A percentile compares a stretch with the other conserved stretches of the same genome.
Evolutionary conservation across 2,888 invertebrate species (phyloP).

Genomic region (Caenorhabditis imperialis): DNA sequence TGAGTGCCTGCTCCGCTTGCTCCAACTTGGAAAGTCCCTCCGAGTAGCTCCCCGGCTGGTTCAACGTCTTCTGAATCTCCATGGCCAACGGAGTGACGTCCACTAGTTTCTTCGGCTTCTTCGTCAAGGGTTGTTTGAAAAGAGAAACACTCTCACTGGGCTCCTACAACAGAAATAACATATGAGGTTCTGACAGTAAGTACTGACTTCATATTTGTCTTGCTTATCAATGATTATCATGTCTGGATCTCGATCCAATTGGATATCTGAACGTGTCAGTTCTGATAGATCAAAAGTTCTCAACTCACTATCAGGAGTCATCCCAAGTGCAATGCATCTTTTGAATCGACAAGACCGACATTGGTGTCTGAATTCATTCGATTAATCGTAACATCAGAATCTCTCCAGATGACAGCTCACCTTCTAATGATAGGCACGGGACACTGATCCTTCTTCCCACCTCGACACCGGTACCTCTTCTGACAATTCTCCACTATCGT

Average conservation of each 20-base stretch:
- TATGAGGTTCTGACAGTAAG: background rate
- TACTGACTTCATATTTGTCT: background rate
- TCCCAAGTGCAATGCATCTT: conserved; percentile 46
- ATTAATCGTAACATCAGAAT: background rate
- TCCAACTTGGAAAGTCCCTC: conserved; percentile 16
- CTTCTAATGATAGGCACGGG: too few relatives aligned
- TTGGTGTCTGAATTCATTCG: conserved; percentile 20
- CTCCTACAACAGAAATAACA: too few relatives aligned
- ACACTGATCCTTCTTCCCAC: conserved; percentile 14
- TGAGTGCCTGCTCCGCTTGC: conserved; percentile 17
- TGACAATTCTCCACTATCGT: conserved; percentile 46
- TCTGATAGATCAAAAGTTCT: background rate
- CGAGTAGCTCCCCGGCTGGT: background rate
- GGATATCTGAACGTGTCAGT: conserved; percentile 44
- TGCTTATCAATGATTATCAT: background rate
- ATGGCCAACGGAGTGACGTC: background rate
- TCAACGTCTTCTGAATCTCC: background rate
- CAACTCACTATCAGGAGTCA: conserved; percentile 51
- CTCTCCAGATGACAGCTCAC: conserved; percentile 37
- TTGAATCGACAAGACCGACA: conserved; percentile 53
- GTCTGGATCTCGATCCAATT: conserved; percentile 43
- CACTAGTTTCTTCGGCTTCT: conserved; percentile 1
- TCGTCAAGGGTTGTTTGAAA: too few relatives aligned
- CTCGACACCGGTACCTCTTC: conserved; percentile 42
- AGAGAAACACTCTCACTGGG: too few relatives aligned